Base-by-base conservation (phyloP, 2,888 invertebrate genomes). In the Chaetogeoica ovagalla region DNA sequence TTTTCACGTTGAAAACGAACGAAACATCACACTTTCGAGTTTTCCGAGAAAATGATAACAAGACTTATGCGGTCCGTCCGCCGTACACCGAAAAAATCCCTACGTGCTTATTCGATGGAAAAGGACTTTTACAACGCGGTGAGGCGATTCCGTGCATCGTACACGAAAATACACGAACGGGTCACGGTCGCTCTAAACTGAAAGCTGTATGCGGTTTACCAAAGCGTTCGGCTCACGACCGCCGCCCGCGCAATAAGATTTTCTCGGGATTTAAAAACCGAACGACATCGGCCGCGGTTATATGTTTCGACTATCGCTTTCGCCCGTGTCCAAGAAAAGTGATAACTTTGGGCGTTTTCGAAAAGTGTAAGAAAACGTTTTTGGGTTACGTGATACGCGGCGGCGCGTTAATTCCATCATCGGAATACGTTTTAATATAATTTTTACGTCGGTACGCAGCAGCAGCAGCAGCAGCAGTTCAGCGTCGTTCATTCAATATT, bases 81-180 rank as follows among this genome's bases (percentile, higher is more conserved):
- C 30, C 48, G 4, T 17, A 0, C 15, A 39, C 21, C 30, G 21
- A 71, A 43, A n/a, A n/a, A n/a, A n/a, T n/a, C n/a, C n/a, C 19
- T 43, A 21, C 19, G 23, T 52, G 21, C 15, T 62, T 62, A 68
- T 59, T 48, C n/a, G 30, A 9, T 0, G 8, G 39, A 23, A 59
- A 68, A 43, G n/a, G 15, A 60, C 19, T 13, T 15, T 48, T n/a
- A 55, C 55, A 48, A 48, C 13, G 13, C 11, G 19, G 37, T 37
- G 30, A n/a, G n/a, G 52, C 62, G 62, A 69, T 77, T 70, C n/a
- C n/a, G n/a, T 62, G 8, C 21, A 77, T 62, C 52, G 70, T 55
- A 19, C 6, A 55, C 9, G 6, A 1, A 43, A 4, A 43, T 1
- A 9, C 23, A 48, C 60, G 19, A 60, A 69, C 23, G 15, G 37